phyloP scores from a whole-genome alignment of 2,797 vertebrate species.

The Enteromius argenteus region DNA sequence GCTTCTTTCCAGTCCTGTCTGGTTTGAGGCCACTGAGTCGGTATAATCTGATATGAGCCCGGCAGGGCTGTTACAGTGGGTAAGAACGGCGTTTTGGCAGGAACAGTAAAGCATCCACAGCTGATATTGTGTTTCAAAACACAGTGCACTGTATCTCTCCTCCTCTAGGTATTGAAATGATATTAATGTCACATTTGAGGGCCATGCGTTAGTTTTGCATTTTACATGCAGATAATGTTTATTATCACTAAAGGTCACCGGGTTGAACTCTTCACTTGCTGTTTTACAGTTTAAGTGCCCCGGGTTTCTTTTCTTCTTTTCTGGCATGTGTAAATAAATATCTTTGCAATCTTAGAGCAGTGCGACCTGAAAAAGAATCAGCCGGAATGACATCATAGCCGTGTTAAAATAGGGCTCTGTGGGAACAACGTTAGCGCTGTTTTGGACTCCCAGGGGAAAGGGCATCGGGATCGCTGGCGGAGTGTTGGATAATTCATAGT shows the following conservation, averaged over 20 bases:
- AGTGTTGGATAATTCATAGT: neutral
- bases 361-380: neutral
- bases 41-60: constrained; percentile 55
- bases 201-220: neutral
- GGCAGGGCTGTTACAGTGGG: constrained; percentile 40
- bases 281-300: neutral
- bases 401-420: constrained; percentile 11
- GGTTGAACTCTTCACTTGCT: neutral
- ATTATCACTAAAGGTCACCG: neutral
- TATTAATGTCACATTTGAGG: neutral
- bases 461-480: neutral
- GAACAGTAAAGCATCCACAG: constrained; percentile 24
- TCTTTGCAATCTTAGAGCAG: neutral
- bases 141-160: neutral
- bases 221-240: neutral
- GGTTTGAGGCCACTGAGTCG: constrained; percentile 49
- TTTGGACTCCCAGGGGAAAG: constrained; percentile 2
- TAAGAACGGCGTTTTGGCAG: constrained; percentile 10
- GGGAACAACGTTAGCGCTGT: neutral
- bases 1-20: constrained; percentile 48
- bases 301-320: neutral
- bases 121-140: constrained; percentile 58
- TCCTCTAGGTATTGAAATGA: constrained; percentile 18
- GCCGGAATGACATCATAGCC: constrained; percentile 1
- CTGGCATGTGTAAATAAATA: neutral